Evolutionary conservation across 2,888 invertebrate species (phyloP), one percentile per base, ranked within the genome.

Genomic region (Andrena fulva): DNA sequence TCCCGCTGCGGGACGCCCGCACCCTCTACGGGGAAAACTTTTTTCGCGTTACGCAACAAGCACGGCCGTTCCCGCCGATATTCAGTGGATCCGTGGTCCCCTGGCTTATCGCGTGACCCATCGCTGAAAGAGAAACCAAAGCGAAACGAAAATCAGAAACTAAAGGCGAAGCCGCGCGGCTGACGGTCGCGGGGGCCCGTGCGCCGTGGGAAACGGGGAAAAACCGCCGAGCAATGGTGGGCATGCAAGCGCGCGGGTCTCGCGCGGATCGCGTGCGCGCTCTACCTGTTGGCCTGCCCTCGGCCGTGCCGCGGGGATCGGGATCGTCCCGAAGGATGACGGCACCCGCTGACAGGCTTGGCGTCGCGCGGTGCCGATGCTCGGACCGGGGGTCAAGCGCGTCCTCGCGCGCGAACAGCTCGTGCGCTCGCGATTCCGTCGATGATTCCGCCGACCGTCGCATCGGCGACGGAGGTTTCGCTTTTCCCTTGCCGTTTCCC

Each of bases 91-190:
- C 87, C 83, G 82, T 75, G 72, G 84, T 78, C 82, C 66, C 87
- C 81, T 79, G 87, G 67, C 84, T 82, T 87, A 85, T 87, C 88
- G 78, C 86, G 86, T 87, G 89, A 89, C 89, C 92, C 93, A 91
- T 93, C 87, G 92, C 93, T 93, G 92, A 86, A 93, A 90, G 86
- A 90, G 72, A 89, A 88, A 90, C 85, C 86, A 89, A 89, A 90
- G 84, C 84, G 85, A 90, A 91, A 91, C 86, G 86, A 84, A 88
- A 91, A 86, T 87, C 82, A 87, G 88, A 89, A 90, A 87, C 73
- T 66, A 88, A 86, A 42, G 77, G 16, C 10, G 16, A 16, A 60
- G 80, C 73, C 50, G 59, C 29, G 56, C 54, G 31, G 42, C 5
- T 42, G 4, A 33, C 29, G 62, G 31, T 56, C 56, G 12, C 50